Percentiles rank a stretch among this genome's conserved stretches.
These are phyloP conservation scores for Drosophila percnosoma DNA, from an alignment of 2,888 invertebrate genomes.

Conservation along the genomic window DNA sequence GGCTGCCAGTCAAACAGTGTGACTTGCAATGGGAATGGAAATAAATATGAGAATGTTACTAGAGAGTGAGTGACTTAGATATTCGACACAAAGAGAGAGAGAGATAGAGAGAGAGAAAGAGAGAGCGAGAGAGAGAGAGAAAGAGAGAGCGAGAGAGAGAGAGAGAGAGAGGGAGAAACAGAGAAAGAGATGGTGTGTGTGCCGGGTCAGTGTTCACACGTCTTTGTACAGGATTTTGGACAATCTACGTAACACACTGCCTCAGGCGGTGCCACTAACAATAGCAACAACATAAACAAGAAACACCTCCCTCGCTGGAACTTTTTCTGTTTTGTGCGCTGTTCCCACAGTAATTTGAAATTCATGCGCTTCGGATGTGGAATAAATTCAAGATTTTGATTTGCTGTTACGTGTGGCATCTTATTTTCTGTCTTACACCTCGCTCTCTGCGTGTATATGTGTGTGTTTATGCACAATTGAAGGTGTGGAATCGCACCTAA, in stretches of 20 bases:
- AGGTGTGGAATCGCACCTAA: conserved; percentile 77
- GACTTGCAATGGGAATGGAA: conserved; percentile 53
- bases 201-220: conserved; percentile 61
- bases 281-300: not conserved
- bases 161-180: not conserved
- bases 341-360: conserved; percentile 82
- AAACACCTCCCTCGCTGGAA: conserved; percentile 4
- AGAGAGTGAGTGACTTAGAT: conserved; percentile 2
- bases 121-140: not conserved
- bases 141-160: not conserved
- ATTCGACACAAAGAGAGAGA: not conserved
- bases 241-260: conserved; percentile 37
- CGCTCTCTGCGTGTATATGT: not conserved
- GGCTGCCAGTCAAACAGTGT: conserved; percentile 56
- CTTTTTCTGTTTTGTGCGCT: conserved; percentile 38
- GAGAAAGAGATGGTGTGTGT: conserved; percentile 9
- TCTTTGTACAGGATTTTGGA: conserved; percentile 55
- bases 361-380: conserved; percentile 82
- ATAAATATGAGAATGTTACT: conserved; percentile 48
- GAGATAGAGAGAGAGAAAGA: conserved; percentile 2
- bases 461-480: conserved; percentile 58
- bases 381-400: conserved; percentile 82
- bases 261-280: not conserved
- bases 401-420: conserved; percentile 75
- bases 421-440: conserved; percentile 32